Conservation (phyloP, 2,113 vertebrate genomes). For the Boulengeromyrus knoepffleri region DNA sequence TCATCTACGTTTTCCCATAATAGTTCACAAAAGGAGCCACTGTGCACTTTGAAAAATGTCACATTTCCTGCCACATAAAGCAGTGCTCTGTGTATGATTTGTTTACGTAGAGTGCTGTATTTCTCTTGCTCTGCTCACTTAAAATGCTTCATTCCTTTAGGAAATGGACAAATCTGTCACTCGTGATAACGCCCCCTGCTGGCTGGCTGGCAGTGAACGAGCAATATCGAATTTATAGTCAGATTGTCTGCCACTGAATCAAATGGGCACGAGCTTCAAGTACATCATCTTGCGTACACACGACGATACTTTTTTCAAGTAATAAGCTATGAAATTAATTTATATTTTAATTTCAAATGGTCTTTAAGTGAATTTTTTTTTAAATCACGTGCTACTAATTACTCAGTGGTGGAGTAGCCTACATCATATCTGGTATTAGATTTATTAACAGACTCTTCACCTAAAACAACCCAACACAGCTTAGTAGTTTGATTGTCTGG, state of each 20-base stretch:
- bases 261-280: background rate
- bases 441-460: background rate
- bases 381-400: background rate
- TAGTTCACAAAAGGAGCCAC: background rate
- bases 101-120: background rate
- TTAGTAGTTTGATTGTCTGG: background rate
- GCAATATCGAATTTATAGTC: background rate
- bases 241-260: background rate
- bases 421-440: background rate
- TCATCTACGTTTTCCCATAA: background rate
- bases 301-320: background rate
- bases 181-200: constrained; percentile 5
- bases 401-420: background rate
- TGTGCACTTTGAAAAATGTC: background rate
- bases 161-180: background rate
- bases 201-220: background rate
- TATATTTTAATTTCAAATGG: background rate
- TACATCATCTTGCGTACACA: background rate
- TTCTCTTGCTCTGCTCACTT: background rate
- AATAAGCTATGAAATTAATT: background rate
- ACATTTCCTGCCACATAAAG: background rate
- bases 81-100: background rate
- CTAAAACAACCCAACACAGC: background rate
- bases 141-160: background rate
- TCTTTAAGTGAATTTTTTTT: background rate